Evolutionary conservation across 1,140 invertebrate genomes (phyloP).

Genomic region (Drosophila murphyi): DNA sequence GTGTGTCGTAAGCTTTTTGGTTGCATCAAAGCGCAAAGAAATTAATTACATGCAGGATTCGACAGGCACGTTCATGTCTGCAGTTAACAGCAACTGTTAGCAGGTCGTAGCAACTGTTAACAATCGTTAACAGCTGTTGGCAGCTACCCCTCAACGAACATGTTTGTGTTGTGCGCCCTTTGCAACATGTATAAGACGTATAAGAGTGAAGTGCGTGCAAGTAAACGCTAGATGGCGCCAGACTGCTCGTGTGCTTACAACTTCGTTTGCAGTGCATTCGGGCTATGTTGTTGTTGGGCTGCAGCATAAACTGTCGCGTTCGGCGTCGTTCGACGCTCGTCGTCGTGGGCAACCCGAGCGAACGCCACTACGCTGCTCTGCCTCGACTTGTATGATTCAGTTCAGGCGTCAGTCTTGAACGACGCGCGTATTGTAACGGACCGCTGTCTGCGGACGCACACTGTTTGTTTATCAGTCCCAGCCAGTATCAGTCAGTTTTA

Average conservation of each 20-base stretch:
- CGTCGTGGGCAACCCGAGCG: neutral
- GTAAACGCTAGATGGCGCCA: slow-evolving; percentile 23
- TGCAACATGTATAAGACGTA: slow-evolving; percentile 27
- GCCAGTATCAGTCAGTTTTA: slow-evolving; percentile 36
- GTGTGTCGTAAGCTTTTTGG: slow-evolving; percentile 33
- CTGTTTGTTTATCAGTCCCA: slow-evolving; percentile 13
- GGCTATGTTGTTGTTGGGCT: slow-evolving; percentile 34
- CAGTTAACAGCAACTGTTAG: slow-evolving; percentile 11
- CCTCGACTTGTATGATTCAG: slow-evolving; percentile 45
- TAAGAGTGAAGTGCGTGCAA: slow-evolving; percentile 26
- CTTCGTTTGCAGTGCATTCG: slow-evolving; percentile 8
- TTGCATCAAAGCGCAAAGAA: slow-evolving; percentile 32
- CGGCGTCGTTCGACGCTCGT: slow-evolving; percentile 9
- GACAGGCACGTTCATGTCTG: neutral
- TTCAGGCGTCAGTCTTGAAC: slow-evolving; percentile 42
- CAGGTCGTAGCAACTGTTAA: no score
- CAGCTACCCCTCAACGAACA: slow-evolving; percentile 37
- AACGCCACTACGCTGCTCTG: neutral
- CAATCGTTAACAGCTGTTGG: slow-evolving; percentile 3
- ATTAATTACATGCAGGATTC: slow-evolving; percentile 33
- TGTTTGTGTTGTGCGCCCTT: neutral
- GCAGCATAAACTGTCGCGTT: slow-evolving; percentile 27
- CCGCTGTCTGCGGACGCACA: slow-evolving; percentile 8
- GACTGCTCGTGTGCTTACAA: neutral
- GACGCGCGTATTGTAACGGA: slow-evolving; percentile 53